Percentiles rank a stretch among this genome's conserved stretches.
phyloP scores from a whole-genome alignment of 2,113 vertebrate species.

The Muntiacus muntjak region DNA sequence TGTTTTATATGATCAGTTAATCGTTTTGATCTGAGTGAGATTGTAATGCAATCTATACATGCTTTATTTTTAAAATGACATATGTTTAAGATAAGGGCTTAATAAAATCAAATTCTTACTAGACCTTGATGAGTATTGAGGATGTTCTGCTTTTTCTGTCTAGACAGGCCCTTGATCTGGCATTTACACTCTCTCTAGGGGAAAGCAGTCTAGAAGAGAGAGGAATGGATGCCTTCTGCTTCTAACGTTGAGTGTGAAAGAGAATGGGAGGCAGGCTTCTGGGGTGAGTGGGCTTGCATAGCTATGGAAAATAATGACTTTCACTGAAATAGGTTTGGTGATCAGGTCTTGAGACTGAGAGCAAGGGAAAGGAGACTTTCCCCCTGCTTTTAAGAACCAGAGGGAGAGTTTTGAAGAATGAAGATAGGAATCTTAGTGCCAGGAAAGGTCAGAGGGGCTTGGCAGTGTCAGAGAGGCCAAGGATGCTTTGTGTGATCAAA shows the following conservation, averaged over 20 bases:
- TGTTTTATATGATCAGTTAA: background rate
- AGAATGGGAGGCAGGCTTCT: background rate
- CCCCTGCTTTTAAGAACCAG: background rate
- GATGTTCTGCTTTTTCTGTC: conserved; percentile 14
- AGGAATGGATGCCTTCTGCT: background rate
- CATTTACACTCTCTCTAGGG: background rate
- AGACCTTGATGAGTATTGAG: background rate
- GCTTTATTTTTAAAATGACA: conserved; percentile 1
- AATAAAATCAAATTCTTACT: conserved; percentile 25
- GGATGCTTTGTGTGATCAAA: background rate
- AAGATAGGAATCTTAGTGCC: background rate
- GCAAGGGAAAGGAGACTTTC: background rate
- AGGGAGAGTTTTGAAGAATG: background rate
- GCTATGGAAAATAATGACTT: conserved; percentile 22
- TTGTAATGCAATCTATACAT: background rate
- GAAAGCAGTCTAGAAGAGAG: background rate
- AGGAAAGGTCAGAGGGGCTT: background rate
- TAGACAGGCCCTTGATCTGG: background rate
- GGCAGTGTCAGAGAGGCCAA: background rate
- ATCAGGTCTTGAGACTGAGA: background rate
- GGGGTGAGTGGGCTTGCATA: background rate
- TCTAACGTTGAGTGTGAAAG: background rate
- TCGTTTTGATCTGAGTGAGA: conserved; percentile 20
- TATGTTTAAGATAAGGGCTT: background rate
- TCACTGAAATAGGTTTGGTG: background rate